Evolutionary conservation across 2,797 vertebrate species (phyloP), one percentile per base, ranked within the genome.

Genomic region (Halcyon smyrnensis): DNA sequence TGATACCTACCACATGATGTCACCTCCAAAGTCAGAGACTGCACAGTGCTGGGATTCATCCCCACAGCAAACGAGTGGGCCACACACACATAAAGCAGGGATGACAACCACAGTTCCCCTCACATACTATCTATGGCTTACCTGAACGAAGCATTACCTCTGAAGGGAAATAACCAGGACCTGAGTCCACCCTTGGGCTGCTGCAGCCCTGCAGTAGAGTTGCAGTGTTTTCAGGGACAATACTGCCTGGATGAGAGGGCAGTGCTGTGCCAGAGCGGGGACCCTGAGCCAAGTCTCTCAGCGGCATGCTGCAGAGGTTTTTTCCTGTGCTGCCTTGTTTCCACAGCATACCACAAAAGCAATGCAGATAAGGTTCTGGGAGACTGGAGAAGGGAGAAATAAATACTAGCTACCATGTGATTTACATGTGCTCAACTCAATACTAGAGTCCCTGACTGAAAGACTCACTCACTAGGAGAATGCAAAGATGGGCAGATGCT

Each of bases 261-360:
- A 39, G 24, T 24, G 15, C 13, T 1, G 2, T 75, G 46, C 32
- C 45, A 39, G 32, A 1, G 1, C 1, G 1, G 15, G 34, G 24
- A 69, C 17, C 28, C 23, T 27, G 53, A 36, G 30, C 30, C 43
- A 46, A 83, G 41, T 24, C 15, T 77, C 11, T 57, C 23, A 14
- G 67, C 36, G 45, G 48, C 1, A 3, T 34, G 39, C 36, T 56
- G 24, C 41, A 73, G 12, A 81, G 45, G 36, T 25, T n/a, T 68
- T 78, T 39, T 18, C 28, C 20, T 62, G 12, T n/a, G 32, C 36
- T 34, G 41, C 59, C 30, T 39, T 21, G 12, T 54, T 85, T 77
- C 41, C 21, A 24, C 7, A 73, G 43, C 21, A 63, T 23, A 36
- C 50, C 17, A 45, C 32, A 43, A 68, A 78, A 74, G 8, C 5